Conservation (phyloP, 2,113 vertebrate genomes). For the Sturnus vulgaris region DNA sequence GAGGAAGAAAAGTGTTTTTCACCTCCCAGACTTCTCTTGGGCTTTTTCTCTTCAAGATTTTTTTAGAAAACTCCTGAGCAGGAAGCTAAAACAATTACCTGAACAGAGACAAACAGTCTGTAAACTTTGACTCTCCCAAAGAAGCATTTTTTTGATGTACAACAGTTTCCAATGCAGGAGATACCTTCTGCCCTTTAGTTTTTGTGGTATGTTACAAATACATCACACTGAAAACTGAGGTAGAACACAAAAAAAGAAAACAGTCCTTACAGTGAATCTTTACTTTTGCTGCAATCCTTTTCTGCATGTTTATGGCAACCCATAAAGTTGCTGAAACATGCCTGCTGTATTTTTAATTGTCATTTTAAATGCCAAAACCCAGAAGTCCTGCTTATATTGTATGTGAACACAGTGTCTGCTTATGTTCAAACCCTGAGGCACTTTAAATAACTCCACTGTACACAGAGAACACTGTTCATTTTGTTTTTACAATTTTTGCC, state of each 20-base stretch:
- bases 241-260: neutral
- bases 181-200: neutral
- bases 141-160: neutral
- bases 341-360: conserved; percentile 61
- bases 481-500: conserved; percentile 72
- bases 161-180: neutral
- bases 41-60: neutral
- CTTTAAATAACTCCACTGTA: conserved; percentile 72
- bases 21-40: neutral
- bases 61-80: neutral
- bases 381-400: conserved; percentile 63
- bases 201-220: neutral
- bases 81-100: neutral
- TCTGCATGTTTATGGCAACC: conserved; percentile 30
- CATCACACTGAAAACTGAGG: neutral
- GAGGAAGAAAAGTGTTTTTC: neutral
- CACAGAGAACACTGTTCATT: conserved; percentile 72
- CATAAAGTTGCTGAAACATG: conserved; percentile 52
- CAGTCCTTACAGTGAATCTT: neutral
- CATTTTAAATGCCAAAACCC: conserved; percentile 61
- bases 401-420: conserved; percentile 62
- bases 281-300: conserved; percentile 22
- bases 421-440: conserved; percentile 73
- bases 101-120: neutral
- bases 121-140: neutral